Percentiles rank a stretch among this genome's conserved stretches.
Evolutionary conservation across 64 coral and sea anemone genomes (phyloP).

Genomic region (Porites australiensis): DNA sequence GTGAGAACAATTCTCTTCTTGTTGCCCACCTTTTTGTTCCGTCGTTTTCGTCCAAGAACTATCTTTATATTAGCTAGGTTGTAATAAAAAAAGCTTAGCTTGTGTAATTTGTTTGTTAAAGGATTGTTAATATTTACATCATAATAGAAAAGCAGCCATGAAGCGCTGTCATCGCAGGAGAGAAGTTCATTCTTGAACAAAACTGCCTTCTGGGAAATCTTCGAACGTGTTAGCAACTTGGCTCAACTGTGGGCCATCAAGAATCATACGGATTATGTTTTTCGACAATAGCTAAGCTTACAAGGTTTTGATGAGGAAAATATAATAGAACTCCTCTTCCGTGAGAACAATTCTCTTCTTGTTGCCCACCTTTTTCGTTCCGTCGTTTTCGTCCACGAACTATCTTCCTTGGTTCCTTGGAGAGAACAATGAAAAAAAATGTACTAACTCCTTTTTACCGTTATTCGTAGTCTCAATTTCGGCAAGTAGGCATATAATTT

Average conservation of each 20-base stretch:
- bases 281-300: too few species aligned
- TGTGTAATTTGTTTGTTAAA: slow-evolving; percentile 42
- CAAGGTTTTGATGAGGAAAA: slow-evolving; percentile 19
- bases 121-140: slow-evolving; percentile 39
- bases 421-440: too few species aligned
- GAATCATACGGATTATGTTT: not conserved
- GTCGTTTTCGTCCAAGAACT: too few species aligned
- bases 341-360: not conserved
- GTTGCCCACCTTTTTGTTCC: too few species aligned
- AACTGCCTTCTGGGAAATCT: slow-evolving; percentile 10
- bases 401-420: too few species aligned
- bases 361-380: too few species aligned
- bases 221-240: not conserved
- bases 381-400: too few species aligned
- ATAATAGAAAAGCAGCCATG: slow-evolving; percentile 47
- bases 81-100: slow-evolving; percentile 59
- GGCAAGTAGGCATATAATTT: too few species aligned
- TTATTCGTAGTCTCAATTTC: not conserved
- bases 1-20: not conserved
- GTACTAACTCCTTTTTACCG: not conserved
- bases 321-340: slow-evolving; percentile 36
- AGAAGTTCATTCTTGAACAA: not conserved
- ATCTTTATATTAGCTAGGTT: slow-evolving; percentile 47
- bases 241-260: not conserved
- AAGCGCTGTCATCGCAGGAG: not conserved